Conservation (phyloP, 2,113 vertebrate species). For the Anolis carolinensis region DNA sequence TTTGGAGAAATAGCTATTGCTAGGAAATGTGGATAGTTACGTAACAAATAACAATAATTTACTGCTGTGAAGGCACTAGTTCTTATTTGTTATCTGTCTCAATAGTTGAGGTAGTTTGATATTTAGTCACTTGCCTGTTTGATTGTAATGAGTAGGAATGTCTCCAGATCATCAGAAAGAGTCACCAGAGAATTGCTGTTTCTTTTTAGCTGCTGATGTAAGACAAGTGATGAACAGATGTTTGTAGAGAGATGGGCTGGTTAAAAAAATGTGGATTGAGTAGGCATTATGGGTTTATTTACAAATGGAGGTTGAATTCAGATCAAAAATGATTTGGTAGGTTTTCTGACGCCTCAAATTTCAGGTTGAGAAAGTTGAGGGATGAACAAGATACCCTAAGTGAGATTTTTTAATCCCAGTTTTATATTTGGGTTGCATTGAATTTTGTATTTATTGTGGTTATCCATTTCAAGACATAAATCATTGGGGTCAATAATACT, state of each 20-base stretch:
- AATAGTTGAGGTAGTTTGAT: background rate
- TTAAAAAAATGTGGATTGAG: background rate
- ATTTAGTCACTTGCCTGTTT: background rate
- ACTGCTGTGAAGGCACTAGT: conserved; percentile 34
- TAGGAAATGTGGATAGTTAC: conserved; percentile 13
- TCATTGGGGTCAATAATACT: background rate
- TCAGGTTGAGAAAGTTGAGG: background rate
- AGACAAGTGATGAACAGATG: background rate
- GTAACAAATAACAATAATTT: conserved; percentile 38
- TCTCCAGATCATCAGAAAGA: background rate
- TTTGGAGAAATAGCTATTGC: conserved; percentile 35
- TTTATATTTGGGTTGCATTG: background rate
- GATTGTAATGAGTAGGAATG: background rate
- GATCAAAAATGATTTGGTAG: background rate
- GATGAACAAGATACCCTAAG: background rate
- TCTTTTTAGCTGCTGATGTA: background rate
- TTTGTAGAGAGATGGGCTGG: background rate
- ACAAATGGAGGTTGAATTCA: background rate
- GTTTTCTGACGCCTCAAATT: background rate
- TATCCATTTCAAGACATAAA: background rate
- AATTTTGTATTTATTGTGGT: background rate
- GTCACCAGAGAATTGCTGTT: background rate
- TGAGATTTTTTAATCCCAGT: background rate
- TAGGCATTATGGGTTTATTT: background rate
- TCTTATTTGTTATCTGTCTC: background rate